phyloP scores from a whole-genome alignment of 2,888 invertebrate genomes.

The Ormyrus thymus region DNA sequence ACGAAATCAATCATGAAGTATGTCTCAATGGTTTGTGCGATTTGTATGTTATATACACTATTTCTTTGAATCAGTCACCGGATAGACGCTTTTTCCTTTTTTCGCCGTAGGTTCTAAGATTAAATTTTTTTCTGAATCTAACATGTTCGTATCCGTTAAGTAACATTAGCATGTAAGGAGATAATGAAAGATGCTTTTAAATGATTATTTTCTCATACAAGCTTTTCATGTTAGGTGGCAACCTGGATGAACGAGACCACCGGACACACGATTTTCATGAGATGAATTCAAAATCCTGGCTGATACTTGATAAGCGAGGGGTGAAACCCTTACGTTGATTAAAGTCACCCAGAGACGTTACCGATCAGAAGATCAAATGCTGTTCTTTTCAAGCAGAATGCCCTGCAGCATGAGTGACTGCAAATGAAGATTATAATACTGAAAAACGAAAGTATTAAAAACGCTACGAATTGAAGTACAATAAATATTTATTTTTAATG shows the following conservation, averaged over 20 bases:
- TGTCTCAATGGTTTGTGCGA: slow-evolving; percentile 15
- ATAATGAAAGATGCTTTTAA: slow-evolving; percentile 4
- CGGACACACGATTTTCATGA: slow-evolving; percentile 9
- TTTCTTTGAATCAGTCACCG: slow-evolving; percentile 33
- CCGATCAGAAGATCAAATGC: background rate
- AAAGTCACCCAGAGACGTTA: background rate
- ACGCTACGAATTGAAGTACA: background rate
- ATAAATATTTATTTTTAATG: background rate
- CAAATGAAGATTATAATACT: too few relatives aligned
- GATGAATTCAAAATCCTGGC: slow-evolving; percentile 40
- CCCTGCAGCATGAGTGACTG: too few relatives aligned
- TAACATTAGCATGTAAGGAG: slow-evolving; percentile 46
- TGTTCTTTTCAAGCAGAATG: background rate
- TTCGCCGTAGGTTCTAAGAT: slow-evolving; percentile 20
- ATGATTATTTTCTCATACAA: slow-evolving; percentile 25
- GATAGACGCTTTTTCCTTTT: slow-evolving; percentile 37
- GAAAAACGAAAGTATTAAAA: background rate
- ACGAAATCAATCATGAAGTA: slow-evolving; percentile 13
- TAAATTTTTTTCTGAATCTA: slow-evolving; percentile 28
- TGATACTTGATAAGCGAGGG: slow-evolving; percentile 1
- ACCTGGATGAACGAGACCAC: slow-evolving; percentile 46
- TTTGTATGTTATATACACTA: slow-evolving; percentile 7
- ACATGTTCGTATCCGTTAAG: slow-evolving; percentile 47
- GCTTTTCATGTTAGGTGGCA: slow-evolving; percentile 52
- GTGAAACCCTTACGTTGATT: background rate